phyloP scores from a whole-genome alignment of 2,888 invertebrate genomes.

The Lacanobia wlatinum region DNA sequence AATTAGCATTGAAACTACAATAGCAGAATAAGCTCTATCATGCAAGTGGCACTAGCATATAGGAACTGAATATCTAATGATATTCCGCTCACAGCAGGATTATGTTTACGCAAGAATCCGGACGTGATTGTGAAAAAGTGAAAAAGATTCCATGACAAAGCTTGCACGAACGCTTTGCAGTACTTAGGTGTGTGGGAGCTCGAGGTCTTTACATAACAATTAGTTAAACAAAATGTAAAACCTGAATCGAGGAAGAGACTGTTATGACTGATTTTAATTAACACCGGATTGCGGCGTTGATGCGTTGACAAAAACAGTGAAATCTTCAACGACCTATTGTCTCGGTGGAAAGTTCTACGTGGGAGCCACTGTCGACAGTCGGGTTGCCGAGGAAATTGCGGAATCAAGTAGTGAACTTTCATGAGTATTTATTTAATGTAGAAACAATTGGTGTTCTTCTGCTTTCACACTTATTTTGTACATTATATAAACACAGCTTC shows the following conservation, averaged over 20 bases:
- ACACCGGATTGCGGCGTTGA: constrained; percentile 73
- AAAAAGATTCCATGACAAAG: constrained; percentile 56
- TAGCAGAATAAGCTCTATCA: constrained; percentile 40
- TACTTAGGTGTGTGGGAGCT: constrained; percentile 67
- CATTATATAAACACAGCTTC: constrained; percentile 40
- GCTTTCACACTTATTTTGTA: constrained; percentile 56
- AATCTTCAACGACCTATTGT: constrained; percentile 87
- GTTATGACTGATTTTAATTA: constrained; percentile 82
- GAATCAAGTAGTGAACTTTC: constrained; percentile 77
- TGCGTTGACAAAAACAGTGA: constrained; percentile 89
- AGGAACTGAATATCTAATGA: constrained; percentile 43
- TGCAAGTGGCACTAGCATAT: constrained; percentile 42
- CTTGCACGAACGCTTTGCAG: constrained; percentile 55
- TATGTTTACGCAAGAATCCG: constrained; percentile 60
- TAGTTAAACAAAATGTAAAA: constrained; percentile 68
- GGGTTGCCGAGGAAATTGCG: constrained; percentile 80
- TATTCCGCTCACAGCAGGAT: constrained; percentile 38
- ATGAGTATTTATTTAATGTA: constrained; percentile 64
- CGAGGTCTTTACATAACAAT: constrained; percentile 70
- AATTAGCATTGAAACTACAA: constrained; percentile 50
- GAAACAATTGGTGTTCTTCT: constrained; percentile 48
- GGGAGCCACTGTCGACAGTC: constrained; percentile 79
- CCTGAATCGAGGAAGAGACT: constrained; percentile 78
- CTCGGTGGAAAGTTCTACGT: constrained; percentile 85
- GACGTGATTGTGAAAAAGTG: constrained; percentile 57